These are phyloP conservation scores for Trichonephila clavipes DNA, from an alignment of 1,140 invertebrate species.

Conservation along the genomic window DNA sequence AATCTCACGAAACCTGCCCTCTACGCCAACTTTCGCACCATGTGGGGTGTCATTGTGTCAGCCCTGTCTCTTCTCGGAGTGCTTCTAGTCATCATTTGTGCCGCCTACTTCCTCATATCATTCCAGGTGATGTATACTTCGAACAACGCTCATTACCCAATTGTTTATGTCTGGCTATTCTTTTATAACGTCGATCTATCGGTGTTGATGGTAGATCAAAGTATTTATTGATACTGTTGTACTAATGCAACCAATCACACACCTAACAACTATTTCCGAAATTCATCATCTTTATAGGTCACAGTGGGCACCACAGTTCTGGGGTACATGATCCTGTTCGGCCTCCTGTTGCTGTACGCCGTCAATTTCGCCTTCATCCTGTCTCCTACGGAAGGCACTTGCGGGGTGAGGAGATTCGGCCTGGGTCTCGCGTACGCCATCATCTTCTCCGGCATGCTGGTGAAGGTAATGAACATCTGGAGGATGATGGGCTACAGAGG, in stretches of 20 bases:
- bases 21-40: constrained; percentile 64
- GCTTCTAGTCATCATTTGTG: constrained; percentile 80
- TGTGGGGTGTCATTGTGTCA: constrained; percentile 81
- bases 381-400: constrained; percentile 79
- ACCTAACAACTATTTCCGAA: no score
- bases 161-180: no score
- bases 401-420: constrained; percentile 81
- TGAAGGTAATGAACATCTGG: constrained; percentile 82
- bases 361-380: constrained; percentile 82
- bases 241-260: no score
- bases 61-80: constrained; percentile 80
- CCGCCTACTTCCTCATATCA: constrained; percentile 82
- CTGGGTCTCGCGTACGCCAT: constrained; percentile 81
- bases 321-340: constrained; percentile 82
- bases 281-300: constrained; percentile 79
- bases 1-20: constrained; percentile 2
- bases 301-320: constrained; percentile 82
- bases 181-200: no score
- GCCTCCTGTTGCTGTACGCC: constrained; percentile 81
- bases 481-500: constrained; percentile 78
- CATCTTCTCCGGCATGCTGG: constrained; percentile 81
- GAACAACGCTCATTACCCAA: no score
- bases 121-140: constrained; percentile 79
- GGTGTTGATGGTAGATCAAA: no score
- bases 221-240: no score